These are phyloP conservation scores for Cassiopea andromeda DNA, from an alignment of 30 jellyfish, hydroid and myxozoan species.

Conservation along the genomic window DNA sequence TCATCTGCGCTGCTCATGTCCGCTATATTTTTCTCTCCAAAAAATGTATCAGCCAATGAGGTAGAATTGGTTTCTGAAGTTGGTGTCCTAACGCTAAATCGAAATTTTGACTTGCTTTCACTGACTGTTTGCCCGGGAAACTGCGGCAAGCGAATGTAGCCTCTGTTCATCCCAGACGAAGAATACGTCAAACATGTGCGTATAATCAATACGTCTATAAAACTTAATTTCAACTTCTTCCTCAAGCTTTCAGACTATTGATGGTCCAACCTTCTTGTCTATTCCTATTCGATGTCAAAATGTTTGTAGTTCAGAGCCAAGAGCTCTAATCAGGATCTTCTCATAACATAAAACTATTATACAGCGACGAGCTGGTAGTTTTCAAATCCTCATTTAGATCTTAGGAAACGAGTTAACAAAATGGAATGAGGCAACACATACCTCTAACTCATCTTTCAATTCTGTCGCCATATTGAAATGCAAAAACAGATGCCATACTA, in stretches of 20 bases:
- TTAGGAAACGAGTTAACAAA: no score
- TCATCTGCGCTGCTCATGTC: constrained; percentile 70
- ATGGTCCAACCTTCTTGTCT: not conserved
- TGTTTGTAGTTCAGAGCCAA: not conserved
- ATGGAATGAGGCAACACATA: no score
- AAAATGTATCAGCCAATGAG: constrained; percentile 12
- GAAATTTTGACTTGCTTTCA: constrained; percentile 50
- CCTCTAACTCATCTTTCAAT: not conserved
- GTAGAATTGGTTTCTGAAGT: constrained; percentile 40
- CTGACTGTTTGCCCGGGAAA: constrained; percentile 46
- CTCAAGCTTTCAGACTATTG: not conserved
- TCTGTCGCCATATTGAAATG: not conserved
- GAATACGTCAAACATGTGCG: not conserved
- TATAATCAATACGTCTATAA: not conserved
- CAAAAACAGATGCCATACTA: not conserved
- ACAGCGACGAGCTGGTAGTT: no score
- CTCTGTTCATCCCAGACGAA: constrained; percentile 51
- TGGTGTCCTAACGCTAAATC: constrained; percentile 51
- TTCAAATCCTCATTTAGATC: no score
- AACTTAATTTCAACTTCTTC: not conserved
- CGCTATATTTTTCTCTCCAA: constrained; percentile 20
- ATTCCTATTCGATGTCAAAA: not conserved
- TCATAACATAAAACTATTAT: no score
- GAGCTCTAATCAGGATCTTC: not conserved
- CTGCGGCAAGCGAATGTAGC: constrained; percentile 55